Percentiles rank a stretch among this genome's conserved stretches.
phyloP scores from a whole-genome alignment of 1,140 invertebrate species.

The Drosophila truncata region DNA sequence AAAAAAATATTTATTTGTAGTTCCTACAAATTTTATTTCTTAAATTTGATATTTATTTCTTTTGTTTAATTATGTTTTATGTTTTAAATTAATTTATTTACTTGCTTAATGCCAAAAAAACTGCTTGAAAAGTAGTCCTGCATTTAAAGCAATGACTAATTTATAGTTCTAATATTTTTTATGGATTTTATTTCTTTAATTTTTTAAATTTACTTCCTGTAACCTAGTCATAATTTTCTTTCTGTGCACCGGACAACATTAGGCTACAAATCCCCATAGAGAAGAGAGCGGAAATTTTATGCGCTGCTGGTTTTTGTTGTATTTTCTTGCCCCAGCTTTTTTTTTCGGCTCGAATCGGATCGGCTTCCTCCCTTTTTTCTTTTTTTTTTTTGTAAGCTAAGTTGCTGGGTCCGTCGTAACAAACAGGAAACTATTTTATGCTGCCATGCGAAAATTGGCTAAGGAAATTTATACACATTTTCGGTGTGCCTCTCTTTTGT shows the following conservation, averaged over 20 bases:
- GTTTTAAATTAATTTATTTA: background rate
- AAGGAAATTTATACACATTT: conserved; percentile 67
- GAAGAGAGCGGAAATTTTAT: conserved; percentile 69
- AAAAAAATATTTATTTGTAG: no score
- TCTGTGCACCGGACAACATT: conserved; percentile 13
- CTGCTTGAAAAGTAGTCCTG: no score
- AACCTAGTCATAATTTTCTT: conserved; percentile 14
- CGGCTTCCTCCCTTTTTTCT: conserved; percentile 63
- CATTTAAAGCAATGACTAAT: no score
- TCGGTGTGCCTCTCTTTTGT: conserved; percentile 15
- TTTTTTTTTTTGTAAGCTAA: conserved; percentile 13
- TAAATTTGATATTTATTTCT: background rate
- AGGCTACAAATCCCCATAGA: conserved; percentile 3
- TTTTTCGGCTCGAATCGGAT: conserved; percentile 32
- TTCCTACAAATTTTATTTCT: background rate
- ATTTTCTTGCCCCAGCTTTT: conserved; percentile 36
- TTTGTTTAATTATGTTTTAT: background rate
- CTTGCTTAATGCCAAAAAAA: background rate
- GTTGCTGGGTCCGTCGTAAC: conserved; percentile 60
- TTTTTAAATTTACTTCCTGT: background rate
- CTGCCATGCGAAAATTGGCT: conserved; percentile 70
- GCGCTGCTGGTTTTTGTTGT: conserved; percentile 60
- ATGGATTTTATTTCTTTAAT: background rate
- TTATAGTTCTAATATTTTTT: background rate
- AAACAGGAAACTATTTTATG: conserved; percentile 74